Base-by-base conservation (phyloP, 2,888 invertebrate genomes). In the Aquatica leii region DNA sequence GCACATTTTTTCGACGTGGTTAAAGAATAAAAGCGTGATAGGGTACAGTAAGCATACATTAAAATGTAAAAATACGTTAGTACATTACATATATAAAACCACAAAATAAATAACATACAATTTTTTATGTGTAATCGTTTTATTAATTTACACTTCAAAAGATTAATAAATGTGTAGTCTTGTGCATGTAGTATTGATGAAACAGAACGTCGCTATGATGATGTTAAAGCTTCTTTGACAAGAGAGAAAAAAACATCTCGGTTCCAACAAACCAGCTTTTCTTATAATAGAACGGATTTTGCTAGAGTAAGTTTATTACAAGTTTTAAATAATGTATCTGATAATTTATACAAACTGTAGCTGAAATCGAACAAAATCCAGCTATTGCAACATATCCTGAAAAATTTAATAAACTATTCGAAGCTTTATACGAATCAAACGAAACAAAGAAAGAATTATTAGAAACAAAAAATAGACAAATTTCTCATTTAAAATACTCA, bases 391-490 rank as follows among this genome's bases (percentile, higher is more conserved):
- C 85, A 53, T 89, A 86, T 75, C 82, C 87, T 0, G 86, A 86
- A 21, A 91, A 91, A 50, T 92, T 90, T 82, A 88, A 88, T 21
- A 89, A 88, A 73, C 82, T 93, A 0, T 92, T 89, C 76, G 89
- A 91, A 69, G 82, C 84, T 4, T 78, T 87, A 48, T 86, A 85
- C 70, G 82, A 84, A 66, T 81, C 84, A 0, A 84, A 85, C 62
- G 79, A 75, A 40, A 83, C 82, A 62, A 86, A 86, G 71, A 83
- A 84, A 69, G 77, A 84, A 12, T 76, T 88, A 24, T 79, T 81
- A 71, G 81, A 82, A 59, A 83, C 83, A 77, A 84, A 83, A n/a
- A 83, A 84, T 51, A 72, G 56, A 40, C 71, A 78, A 20, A 48
- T 84, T 4, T 81, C 77, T 65, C 83, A 84, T 34, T 78, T 82